Evolutionary conservation across 2,888 invertebrate species (phyloP).

Genomic region (Bombylius major): DNA sequence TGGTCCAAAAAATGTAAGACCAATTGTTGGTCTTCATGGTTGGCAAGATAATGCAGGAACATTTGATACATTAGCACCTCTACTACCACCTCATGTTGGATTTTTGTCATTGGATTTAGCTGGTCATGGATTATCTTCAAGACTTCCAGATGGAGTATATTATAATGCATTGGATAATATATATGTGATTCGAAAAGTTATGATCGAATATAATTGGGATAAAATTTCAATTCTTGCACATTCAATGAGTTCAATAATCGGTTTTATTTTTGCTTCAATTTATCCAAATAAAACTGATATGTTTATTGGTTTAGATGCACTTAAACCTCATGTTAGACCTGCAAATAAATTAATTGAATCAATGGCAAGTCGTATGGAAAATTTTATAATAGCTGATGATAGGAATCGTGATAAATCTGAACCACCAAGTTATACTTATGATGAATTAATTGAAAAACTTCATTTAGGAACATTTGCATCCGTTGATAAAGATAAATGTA

Average conservation of each 20-base stretch:
- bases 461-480: constrained; percentile 44
- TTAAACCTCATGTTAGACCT: constrained; percentile 26
- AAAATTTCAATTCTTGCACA: constrained; percentile 56
- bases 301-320: constrained; percentile 27
- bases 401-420: constrained; percentile 30
- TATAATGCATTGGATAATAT: constrained; percentile 35
- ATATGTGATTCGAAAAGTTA: constrained; percentile 43
- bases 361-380: constrained; percentile 34
- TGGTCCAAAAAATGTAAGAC: constrained; percentile 47
- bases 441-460: constrained; percentile 47
- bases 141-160: constrained; percentile 47
- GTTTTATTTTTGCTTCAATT: constrained; percentile 47
- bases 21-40: constrained; percentile 60
- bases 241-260: constrained; percentile 52
- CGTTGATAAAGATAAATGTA: constrained; percentile 42
- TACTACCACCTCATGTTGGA: constrained; percentile 40
- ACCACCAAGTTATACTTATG: constrained; percentile 49
- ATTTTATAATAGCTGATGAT: constrained; percentile 35
- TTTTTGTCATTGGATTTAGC: constrained; percentile 54
- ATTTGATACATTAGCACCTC: constrained; percentile 54
- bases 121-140: constrained; percentile 59
- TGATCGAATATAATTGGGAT: constrained; percentile 55
- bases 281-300: constrained; percentile 39
- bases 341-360: constrained; percentile 16
- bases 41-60: constrained; percentile 73